A percentile compares a stretch with the other conserved stretches of the same genome.
Evolutionary conservation across 2,888 invertebrate genomes (phyloP).

Genomic region (Danaus chrysippus): DNA sequence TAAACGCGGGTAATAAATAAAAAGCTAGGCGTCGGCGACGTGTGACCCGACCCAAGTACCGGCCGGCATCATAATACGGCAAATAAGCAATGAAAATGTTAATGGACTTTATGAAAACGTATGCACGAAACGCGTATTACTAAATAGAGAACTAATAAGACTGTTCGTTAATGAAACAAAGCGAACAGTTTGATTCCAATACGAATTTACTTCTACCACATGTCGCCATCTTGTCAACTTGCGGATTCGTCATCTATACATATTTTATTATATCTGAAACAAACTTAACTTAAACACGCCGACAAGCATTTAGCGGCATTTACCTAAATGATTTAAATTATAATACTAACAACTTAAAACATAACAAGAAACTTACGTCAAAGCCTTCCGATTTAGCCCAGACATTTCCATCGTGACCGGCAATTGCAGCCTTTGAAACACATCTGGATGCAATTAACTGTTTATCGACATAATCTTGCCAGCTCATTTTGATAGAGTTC

Average conservation of each 20-base stretch:
- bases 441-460: conserved; percentile 96
- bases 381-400: conserved; percentile 97
- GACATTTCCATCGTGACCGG: conserved; percentile 96
- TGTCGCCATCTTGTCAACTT: conserved; percentile 79
- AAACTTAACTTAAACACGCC: not conserved
- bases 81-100: not conserved
- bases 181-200: conserved; percentile 40
- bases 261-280: conserved; percentile 27
- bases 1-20: not conserved
- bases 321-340: conserved; percentile 14
- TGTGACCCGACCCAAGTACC: conserved; percentile 35
- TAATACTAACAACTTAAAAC: conserved; percentile 53
- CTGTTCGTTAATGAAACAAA: conserved; percentile 6
- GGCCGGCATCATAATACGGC: conserved; percentile 36
- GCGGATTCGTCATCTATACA: conserved; percentile 66
- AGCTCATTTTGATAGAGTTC: conserved; percentile 89
- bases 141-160: not conserved
- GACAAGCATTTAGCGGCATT: conserved; percentile 44
- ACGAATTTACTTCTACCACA: conserved; percentile 63
- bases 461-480: conserved; percentile 99
- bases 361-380: conserved; percentile 86
- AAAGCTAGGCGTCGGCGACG: conserved; percentile 29
- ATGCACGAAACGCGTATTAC: not conserved
- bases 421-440: conserved; percentile 96
- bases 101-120: not conserved